Evolutionary conservation across 1,140 invertebrate genomes (phyloP), one percentile per base, ranked within the genome.

Genomic region (Portunus trituberculatus): DNA sequence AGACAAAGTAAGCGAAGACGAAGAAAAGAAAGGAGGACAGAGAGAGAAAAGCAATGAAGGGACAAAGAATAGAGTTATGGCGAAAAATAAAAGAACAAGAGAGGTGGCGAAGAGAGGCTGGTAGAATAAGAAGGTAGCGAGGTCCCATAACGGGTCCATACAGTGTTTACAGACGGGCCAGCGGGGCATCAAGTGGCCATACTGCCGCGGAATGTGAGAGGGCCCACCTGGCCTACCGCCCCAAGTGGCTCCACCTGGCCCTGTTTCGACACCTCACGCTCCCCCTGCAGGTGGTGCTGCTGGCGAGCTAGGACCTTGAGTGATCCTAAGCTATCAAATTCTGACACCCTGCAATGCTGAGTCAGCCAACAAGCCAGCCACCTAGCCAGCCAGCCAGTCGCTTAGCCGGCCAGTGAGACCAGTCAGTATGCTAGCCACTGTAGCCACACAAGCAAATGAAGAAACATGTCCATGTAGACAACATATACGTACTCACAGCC

Each of bases 241-340:
- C n/a, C 89, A 91, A 91, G 89, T 91, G 89, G n/a, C 89, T 59
- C 89, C 89, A 91, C 89, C 89, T 91, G 89, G 89, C 29, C 89
- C 48, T 91, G 48, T 91, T 91, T 91, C 46, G 89, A 59, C 89
- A 91, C 46, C 39, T 52, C 46, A 0, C n/a, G 29, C 46, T 32
- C n/a, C n/a, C 45, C 28, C n/a, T 91, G 89, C 89, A 91, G 89
- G 89, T 91, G 89, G 46, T 28, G 67, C 59, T n/a, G 89, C 84
- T 32, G 84, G 28, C 28, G n/a, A n/a, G 20, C 83, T 28, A 4
- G 86, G n/a, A 12, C 39, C 87, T 46, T 46, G 48, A 91, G 89
- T 59, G 89, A 91, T 91, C 89, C 89, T 48, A 14, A 29, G 46
- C 46, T 67, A 59, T 91, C 89, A 59, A 39, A 28, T 48, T 59